Evolutionary conservation across 2,888 invertebrate species (phyloP).

Genomic region (Cataglyphis albicans): DNA sequence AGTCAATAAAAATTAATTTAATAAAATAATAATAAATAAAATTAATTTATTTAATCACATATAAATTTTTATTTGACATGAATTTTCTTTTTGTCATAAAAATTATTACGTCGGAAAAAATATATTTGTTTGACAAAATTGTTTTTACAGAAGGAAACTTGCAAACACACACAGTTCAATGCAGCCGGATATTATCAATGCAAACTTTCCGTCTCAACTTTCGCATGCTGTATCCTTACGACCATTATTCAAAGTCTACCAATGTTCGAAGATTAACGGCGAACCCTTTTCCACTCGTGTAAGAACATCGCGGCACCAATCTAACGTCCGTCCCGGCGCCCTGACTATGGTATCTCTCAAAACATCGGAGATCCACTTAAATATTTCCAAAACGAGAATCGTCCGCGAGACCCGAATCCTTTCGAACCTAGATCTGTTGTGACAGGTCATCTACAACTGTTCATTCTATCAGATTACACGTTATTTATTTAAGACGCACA

Average conservation of each 20-base stretch:
- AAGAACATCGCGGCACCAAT: conserved; percentile 63
- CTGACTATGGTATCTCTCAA: conserved; percentile 77
- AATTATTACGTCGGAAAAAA: not conserved
- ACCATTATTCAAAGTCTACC: not conserved
- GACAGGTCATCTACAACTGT: conserved; percentile 75
- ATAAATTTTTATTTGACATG: not conserved
- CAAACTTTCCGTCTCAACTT: conserved; percentile 30
- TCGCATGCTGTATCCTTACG: not conserved
- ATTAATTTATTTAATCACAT: not conserved
- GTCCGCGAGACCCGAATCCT: conserved; percentile 65
- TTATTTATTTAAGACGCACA: conserved; percentile 77
- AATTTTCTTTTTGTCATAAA: not conserved
- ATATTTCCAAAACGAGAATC: conserved; percentile 80
- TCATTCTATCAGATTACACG: conserved; percentile 70
- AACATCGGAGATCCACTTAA: conserved; percentile 83
- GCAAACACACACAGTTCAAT: not conserved
- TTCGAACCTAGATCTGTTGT: conserved; percentile 72
- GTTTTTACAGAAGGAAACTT: not conserved
- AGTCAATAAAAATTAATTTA: not conserved
- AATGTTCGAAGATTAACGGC: conserved; percentile 69
- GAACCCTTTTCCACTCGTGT: conserved; percentile 74
- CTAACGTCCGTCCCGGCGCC: conserved; percentile 45
- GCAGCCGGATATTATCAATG: conserved; percentile 7
- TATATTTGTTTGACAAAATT: not conserved
- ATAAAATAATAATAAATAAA: conserved; percentile 4